These are phyloP conservation scores for Ornithorhynchus anatinus DNA, from an alignment of 2,113 vertebrate species.

Conservation along the genomic window DNA sequence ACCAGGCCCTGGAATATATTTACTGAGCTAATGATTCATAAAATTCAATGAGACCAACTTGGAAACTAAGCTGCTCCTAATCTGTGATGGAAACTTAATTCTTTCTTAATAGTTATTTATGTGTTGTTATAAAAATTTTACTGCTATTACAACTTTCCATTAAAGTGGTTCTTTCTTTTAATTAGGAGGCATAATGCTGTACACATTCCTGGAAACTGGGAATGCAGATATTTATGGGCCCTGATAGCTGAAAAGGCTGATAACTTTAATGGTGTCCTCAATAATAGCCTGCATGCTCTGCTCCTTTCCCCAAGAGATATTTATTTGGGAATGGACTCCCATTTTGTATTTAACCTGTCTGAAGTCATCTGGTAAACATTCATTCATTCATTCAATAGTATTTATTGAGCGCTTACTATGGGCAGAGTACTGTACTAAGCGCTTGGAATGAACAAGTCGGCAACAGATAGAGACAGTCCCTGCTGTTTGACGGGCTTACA, in stretches of 20 bases:
- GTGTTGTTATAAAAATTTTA: background rate
- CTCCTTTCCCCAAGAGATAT: too few species aligned
- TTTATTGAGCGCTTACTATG: too few species aligned
- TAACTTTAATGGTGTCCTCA: fast-evolving
- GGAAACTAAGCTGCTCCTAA: background rate
- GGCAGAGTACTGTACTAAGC: too few species aligned
- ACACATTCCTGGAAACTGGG: background rate
- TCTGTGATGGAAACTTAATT: conserved; percentile 10
- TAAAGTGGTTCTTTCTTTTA: conserved; percentile 20
- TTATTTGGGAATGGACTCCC: too few species aligned
- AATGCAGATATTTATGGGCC: background rate
- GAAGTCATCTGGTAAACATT: too few species aligned
- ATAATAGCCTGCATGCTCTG: fast-evolving
- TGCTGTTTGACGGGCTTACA: too few species aligned
- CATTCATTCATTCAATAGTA: too few species aligned
- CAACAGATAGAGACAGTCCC: too few species aligned
- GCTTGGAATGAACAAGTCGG: too few species aligned
- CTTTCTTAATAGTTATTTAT: background rate
- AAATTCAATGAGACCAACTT: background rate
- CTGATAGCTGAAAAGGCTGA: background rate
- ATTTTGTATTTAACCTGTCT: too few species aligned
- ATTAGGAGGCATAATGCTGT: conserved; percentile 13
- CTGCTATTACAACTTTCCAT: conserved; percentile 8
- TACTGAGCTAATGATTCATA: background rate
- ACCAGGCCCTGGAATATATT: too few species aligned